Percentiles rank a stretch among this genome's conserved stretches.
phyloP scores from a whole-genome alignment of 2,888 invertebrate genomes.

The Zonitis immaculata region DNA sequence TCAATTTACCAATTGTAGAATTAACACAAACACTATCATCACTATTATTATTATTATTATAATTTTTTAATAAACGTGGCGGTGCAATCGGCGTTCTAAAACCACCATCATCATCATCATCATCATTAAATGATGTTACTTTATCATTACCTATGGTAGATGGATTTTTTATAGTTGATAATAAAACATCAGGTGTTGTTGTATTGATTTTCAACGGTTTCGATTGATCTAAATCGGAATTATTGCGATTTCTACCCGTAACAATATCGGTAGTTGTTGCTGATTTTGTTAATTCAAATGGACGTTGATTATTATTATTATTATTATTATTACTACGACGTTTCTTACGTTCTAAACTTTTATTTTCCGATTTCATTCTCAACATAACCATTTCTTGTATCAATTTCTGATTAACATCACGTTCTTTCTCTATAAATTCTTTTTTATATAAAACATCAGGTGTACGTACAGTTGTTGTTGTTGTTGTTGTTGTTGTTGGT shows the following conservation, averaged over 20 bases:
- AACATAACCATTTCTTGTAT: constrained; percentile 81
- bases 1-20: constrained; percentile 59
- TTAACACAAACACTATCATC: too few species aligned
- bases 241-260: constrained; percentile 20
- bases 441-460: constrained; percentile 42
- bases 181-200: constrained; percentile 39
- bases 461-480: constrained; percentile 23
- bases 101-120: constrained; percentile 40
- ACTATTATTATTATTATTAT: too few species aligned
- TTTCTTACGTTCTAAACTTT: constrained; percentile 56
- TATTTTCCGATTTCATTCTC: constrained; percentile 65
- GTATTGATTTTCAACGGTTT: constrained; percentile 22
- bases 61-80: too few species aligned
- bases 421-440: constrained; percentile 72
- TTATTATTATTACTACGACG: too few species aligned
- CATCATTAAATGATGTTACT: constrained; percentile 18
- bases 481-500: too few species aligned
- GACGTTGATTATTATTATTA: too few species aligned
- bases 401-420: constrained; percentile 77
- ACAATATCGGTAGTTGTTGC: constrained; percentile 40
- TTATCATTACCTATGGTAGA: too few species aligned
- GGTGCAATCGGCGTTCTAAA: constrained; percentile 54
- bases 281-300: constrained; percentile 42
- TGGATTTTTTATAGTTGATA: constrained; percentile 37
- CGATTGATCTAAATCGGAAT: constrained; percentile 21